Conservation (phyloP, 2,888 invertebrate species). For the Drosophila neonasuta region DNA sequence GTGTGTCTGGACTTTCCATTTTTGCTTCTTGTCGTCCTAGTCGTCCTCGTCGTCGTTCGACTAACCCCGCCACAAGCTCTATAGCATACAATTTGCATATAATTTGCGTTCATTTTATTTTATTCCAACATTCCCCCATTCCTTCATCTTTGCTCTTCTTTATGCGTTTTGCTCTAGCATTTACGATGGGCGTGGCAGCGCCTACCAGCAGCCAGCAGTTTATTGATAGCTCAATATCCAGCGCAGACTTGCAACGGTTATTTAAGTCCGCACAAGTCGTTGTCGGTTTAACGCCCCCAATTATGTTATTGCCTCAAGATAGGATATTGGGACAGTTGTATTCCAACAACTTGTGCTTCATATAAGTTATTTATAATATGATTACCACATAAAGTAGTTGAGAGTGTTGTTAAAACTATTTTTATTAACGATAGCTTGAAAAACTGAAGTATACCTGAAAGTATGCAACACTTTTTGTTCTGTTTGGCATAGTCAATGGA, state of each 20-base stretch:
- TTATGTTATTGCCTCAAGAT: constrained; percentile 18
- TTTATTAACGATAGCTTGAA: no score
- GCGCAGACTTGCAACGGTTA: constrained; percentile 12
- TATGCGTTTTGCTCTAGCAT: constrained; percentile 26
- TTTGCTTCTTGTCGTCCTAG: constrained; percentile 62
- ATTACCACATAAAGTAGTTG: not conserved
- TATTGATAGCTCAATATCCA: constrained; percentile 49
- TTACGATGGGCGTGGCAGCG: constrained; percentile 49
- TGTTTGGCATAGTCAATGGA: not conserved
- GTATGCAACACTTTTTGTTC: no score
- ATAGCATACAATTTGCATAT: constrained; percentile 81
- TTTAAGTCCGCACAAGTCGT: constrained; percentile 32
- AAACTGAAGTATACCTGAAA: no score
- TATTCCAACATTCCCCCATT: constrained; percentile 48
- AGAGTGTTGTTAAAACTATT: not conserved
- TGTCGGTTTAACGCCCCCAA: constrained; percentile 39
- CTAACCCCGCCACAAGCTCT: constrained; percentile 46
- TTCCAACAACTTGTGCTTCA: not conserved
- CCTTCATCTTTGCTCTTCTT: constrained; percentile 29
- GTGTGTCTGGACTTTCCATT: constrained; percentile 75
- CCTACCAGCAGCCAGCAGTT: constrained; percentile 25
- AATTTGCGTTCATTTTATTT: constrained; percentile 79
- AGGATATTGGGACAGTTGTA: not conserved
- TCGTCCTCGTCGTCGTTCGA: constrained; percentile 24
- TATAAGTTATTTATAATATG: not conserved